A percentile compares a stretch with the other conserved stretches of the same genome.
phyloP scores from a whole-genome alignment of 2,797 vertebrate genomes.

The Streptopelia turtur region DNA sequence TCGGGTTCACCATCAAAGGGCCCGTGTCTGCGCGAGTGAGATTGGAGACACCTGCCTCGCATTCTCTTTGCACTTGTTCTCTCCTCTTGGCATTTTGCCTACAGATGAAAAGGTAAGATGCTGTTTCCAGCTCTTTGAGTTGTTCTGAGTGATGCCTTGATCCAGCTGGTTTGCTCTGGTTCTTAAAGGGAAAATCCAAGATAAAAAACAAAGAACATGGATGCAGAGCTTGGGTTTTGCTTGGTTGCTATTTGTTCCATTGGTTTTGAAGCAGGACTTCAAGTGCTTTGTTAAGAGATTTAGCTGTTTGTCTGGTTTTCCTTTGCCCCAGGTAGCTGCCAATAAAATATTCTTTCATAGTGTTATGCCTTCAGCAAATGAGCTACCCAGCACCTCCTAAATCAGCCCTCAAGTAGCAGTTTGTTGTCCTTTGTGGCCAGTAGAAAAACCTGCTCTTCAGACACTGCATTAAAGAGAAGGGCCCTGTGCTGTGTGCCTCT shows the following conservation, averaged over 20 bases:
- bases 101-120: conserved; percentile 38
- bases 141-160: conserved; percentile 5
- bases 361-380: neutral
- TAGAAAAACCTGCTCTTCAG: neutral
- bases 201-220: neutral
- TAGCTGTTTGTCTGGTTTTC: neutral
- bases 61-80: neutral
- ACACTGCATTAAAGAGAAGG: neutral
- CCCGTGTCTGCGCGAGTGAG: neutral
- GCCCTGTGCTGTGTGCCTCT: neutral
- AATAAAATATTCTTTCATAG: conserved; percentile 6
- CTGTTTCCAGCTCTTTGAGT: conserved; percentile 37
- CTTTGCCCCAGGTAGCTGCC: conserved; percentile 19
- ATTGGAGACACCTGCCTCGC: neutral
- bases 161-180: neutral
- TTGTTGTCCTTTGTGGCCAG: neutral
- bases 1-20: conserved; percentile 24
- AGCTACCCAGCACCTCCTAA: neutral
- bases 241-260: neutral
- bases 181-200: conserved; percentile 15
- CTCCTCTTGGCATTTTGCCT: conserved; percentile 8
- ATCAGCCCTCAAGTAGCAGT: neutral
- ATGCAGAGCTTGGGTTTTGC: neutral
- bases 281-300: neutral
- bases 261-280: neutral